Base-by-base conservation (phyloP, 2,113 vertebrate genomes). In the Herpetotheres cachinnans region DNA sequence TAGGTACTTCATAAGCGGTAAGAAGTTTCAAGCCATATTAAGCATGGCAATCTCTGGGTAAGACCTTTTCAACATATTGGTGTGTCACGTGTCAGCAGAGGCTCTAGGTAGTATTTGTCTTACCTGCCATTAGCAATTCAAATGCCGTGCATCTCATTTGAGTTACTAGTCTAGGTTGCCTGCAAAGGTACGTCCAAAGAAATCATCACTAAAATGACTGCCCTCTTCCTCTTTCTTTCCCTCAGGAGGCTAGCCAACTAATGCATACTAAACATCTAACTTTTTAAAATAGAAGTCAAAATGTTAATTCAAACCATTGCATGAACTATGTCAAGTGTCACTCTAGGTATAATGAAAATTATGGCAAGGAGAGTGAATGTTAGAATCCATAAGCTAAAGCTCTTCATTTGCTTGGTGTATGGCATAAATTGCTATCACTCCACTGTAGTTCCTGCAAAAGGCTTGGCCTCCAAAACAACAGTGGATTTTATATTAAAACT, bases 341-440 rank as follows among this genome's bases (percentile, higher is more conserved):
- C 29, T 82, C 22, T 40, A 93, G 49, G 50, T 84, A 89, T 38
- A 63, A 42, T 1, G 30, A 73, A 86, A 92, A 67, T 52, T 69
- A 54, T n/a, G 82, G 84, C 59, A 88, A 81, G 38, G 29, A 79
- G 26, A 30, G n/a, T 27, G 29, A 95, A 66, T 72, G 27, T 36
- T 77, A 70, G 42, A 90, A 73, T 69, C 11, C 3, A 58, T 72
- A 93, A 73, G 80, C 63, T 55, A 95, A 71, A 86, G 70, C 8
- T 94, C 56, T 95, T 97, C 42, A 72, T 92, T 95, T 91, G 9
- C 40, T 65, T 73, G 15, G 22, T 92, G 25, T 86, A 77, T 86
- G 26, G 32, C 38, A 86, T 44, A 82, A 92, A 69, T 10, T 61
- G 71, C 22, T 54, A 83, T 70, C 12, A 54, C 55, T 59, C 26